Base-by-base conservation (phyloP, 1,140 invertebrate species). In the Agrypnia vestita region DNA sequence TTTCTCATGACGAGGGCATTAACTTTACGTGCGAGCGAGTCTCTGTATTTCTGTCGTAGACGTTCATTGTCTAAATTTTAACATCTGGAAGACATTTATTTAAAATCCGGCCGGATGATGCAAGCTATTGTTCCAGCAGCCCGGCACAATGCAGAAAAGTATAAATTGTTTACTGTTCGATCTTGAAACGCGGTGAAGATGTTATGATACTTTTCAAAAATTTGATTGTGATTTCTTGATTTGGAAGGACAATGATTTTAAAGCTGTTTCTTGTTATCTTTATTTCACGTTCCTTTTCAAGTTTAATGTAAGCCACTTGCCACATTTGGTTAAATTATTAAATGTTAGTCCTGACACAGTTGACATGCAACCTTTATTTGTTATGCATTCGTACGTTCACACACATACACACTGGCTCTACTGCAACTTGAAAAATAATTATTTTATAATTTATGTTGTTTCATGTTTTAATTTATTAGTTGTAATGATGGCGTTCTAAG, bases 21-120 rank as follows among this genome's bases (percentile, higher is more conserved):
- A 25, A 71, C 12, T 25, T 13, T 10, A 11, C 10, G 67, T 51
- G 47, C 15, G n/a, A 21, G 17, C 25, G 46, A 10, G 46, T 19
- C 25, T 71, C 47, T 47, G 44, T 17, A 13, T 49, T 71, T 71
- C 19, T 46, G 13, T 71, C 51, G 17, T 71, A 71, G 67, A 51
- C 15, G 67, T 17, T 71, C 46, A 71, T 71, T 71, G 67, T 71
- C 47, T 71, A 71, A 71, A 71, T 21, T 71, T 71, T 51, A 21
- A 71, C 67, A 71, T 71, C 67, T 71, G 67, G 67, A 71, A 71
- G 13, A 71, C 67, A 71, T 71, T 71, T 71, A 71, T 71, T 71
- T 71, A 71, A 71, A 71, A 71, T 71, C 67, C 67, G 46, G 46
- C 47, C 12, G 25, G 19, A 4, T 17, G n/a, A 0, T 1, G 10